Evolutionary conservation across 2,888 invertebrate genomes (phyloP).

Genomic region (Acrobasis repandana): DNA sequence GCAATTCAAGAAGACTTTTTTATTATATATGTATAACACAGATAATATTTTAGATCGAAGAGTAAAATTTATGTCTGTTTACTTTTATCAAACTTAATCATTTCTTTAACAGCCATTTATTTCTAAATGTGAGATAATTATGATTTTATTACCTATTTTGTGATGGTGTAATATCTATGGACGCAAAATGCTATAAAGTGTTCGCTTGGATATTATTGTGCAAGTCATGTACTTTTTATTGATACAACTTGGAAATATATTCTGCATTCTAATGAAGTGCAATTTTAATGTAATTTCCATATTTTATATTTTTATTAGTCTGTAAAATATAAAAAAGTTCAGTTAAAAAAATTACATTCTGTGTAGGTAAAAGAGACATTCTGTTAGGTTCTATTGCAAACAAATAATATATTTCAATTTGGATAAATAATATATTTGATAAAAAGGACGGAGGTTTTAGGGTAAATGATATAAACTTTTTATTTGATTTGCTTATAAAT

Average conservation of each 20-base stretch:
- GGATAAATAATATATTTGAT: neutral
- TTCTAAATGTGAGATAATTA: neutral
- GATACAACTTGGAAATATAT: neutral
- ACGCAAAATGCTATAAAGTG: slow-evolving; percentile 15
- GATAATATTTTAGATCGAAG: neutral
- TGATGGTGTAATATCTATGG: slow-evolving; percentile 10
- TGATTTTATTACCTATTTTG: slow-evolving; percentile 14
- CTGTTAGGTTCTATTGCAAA: too few species aligned
- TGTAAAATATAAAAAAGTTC: neutral
- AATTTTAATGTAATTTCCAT: slow-evolving; percentile 65
- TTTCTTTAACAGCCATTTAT: slow-evolving; percentile 2
- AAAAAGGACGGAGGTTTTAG: slow-evolving; percentile 48
- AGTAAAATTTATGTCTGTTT: neutral
- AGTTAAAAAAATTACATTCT: neutral
- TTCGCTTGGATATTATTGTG: slow-evolving; percentile 20
- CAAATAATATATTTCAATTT: neutral
- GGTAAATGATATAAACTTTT: slow-evolving; percentile 29
- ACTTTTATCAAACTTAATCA: neutral
- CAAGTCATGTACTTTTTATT: slow-evolving; percentile 11
- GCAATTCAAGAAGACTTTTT: too few species aligned
- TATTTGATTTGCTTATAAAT: slow-evolving; percentile 29
- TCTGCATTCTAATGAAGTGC: slow-evolving; percentile 26
- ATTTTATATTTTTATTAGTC: slow-evolving; percentile 31
- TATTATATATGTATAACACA: neutral
- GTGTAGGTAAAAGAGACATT: neutral